A percentile compares a stretch with the other conserved stretches of the same genome.
Evolutionary conservation across 1,140 invertebrate genomes (phyloP).

Genomic region (Rhynchophorus ferrugineus): DNA sequence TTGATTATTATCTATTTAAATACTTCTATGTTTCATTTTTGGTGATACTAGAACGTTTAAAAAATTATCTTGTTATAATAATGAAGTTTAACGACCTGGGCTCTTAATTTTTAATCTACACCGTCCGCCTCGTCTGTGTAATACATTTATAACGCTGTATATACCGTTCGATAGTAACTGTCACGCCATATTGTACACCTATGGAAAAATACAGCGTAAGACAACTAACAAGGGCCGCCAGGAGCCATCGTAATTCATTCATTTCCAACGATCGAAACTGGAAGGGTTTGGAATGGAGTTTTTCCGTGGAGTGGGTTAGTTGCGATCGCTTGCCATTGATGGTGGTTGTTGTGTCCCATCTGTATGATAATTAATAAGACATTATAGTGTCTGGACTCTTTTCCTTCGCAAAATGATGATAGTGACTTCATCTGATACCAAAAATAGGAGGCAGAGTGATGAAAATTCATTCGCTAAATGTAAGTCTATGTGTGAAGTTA

Average conservation of each 20-base stretch:
- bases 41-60: too few species aligned
- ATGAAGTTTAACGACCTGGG: too few species aligned
- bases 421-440: conserved; percentile 14
- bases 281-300: neutral
- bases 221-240: conserved; percentile 12
- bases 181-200: neutral
- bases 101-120: too few species aligned
- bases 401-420: conserved; percentile 12
- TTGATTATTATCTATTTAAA: too few species aligned
- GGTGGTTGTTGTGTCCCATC: neutral
- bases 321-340: conserved; percentile 8
- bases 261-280: conserved; percentile 13
- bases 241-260: conserved; percentile 22
- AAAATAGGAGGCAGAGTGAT: neutral
- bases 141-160: too few species aligned
- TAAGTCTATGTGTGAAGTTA: too few species aligned
- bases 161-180: neutral
- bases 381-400: too few species aligned
- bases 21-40: too few species aligned
- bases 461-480: neutral
- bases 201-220: conserved; percentile 17
- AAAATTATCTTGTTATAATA: too few species aligned
- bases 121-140: too few species aligned
- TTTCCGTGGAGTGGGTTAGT: conserved; percentile 12
- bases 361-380: too few species aligned